A percentile compares a stretch with the other conserved stretches of the same genome.
Evolutionary conservation across 2,113 vertebrate genomes (phyloP).

Genomic region (Caranx melampygus): DNA sequence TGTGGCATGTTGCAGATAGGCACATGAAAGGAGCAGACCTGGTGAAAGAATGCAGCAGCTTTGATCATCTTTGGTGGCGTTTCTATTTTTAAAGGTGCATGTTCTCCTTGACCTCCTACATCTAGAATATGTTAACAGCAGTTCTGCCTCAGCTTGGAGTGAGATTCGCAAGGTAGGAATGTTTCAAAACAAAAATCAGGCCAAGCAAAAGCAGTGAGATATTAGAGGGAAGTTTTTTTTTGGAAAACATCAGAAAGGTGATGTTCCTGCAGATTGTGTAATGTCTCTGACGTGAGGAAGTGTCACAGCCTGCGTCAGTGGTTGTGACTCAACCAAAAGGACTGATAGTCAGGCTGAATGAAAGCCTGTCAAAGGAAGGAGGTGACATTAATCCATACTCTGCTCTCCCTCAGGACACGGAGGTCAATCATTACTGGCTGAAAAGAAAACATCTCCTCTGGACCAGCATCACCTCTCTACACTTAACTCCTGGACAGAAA

Average conservation of each 20-base stretch:
- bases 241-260: not conserved
- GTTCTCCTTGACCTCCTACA: conserved; percentile 54
- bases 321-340: conserved; percentile 42
- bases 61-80: conserved; percentile 47
- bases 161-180: conserved; percentile 12
- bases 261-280: conserved; percentile 21
- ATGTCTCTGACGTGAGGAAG: conserved; percentile 39
- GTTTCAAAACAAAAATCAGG: conserved; percentile 9
- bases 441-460: not conserved
- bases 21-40: conserved; percentile 57
- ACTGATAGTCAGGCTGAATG: conserved; percentile 18
- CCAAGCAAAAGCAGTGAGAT: not conserved
- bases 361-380: conserved; percentile 26
- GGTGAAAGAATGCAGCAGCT: conserved; percentile 53
- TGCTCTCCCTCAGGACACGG: not conserved
- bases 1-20: conserved; percentile 34
- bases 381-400: not conserved
- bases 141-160: conserved; percentile 7
- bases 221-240: not conserved
- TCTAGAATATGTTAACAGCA: conserved; percentile 20
- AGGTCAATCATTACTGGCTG: conserved; percentile 9
- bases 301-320: conserved; percentile 40
- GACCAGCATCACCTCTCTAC: not conserved
- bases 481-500: not conserved
- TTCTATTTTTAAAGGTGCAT: conserved; percentile 58